Percentiles rank a stretch among this genome's conserved stretches.
phyloP scores from a whole-genome alignment of 2,888 invertebrate species.

The Caenorhabditis sp. region DNA sequence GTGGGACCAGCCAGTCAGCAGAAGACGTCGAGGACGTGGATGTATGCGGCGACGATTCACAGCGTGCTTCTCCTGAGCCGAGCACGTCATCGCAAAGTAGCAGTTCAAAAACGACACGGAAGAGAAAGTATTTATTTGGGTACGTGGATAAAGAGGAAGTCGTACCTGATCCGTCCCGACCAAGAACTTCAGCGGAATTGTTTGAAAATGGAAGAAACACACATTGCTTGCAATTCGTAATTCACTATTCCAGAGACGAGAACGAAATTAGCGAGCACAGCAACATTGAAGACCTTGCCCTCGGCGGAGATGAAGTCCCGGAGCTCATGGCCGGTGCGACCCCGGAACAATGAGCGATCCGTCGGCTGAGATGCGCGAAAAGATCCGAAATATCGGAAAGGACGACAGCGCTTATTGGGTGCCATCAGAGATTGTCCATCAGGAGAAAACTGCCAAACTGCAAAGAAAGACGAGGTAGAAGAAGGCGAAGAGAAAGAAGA shows the following conservation, averaged over 20 bases:
- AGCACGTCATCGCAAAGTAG: too few species aligned
- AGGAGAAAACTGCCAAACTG: not conserved
- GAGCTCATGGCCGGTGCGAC: constrained; percentile 26
- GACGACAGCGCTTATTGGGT: constrained; percentile 47
- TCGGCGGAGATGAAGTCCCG: constrained; percentile 19
- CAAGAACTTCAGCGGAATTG: too few species aligned
- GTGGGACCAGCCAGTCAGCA: too few species aligned
- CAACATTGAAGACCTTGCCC: constrained; percentile 5
- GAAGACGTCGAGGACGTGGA: too few species aligned
- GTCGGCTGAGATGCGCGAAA: constrained; percentile 15
- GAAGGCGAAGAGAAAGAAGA: too few species aligned
- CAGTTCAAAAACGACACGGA: too few species aligned
- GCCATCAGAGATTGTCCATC: constrained; percentile 4
- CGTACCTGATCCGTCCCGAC: too few species aligned
- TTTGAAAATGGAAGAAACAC: not conserved
- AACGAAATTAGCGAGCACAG: not conserved
- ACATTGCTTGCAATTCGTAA: not conserved
- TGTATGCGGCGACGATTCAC: too few species aligned
- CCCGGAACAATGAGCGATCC: not conserved
- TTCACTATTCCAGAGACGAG: constrained; percentile 12
- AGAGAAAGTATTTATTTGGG: too few species aligned
- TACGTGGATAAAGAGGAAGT: too few species aligned
- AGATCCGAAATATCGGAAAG: constrained; percentile 45
- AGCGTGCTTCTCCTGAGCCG: too few species aligned
- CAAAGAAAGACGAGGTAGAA: constrained; percentile 29